phyloP scores from a whole-genome alignment of 2,797 vertebrate species.

The Euphonia xanthogaster region DNA sequence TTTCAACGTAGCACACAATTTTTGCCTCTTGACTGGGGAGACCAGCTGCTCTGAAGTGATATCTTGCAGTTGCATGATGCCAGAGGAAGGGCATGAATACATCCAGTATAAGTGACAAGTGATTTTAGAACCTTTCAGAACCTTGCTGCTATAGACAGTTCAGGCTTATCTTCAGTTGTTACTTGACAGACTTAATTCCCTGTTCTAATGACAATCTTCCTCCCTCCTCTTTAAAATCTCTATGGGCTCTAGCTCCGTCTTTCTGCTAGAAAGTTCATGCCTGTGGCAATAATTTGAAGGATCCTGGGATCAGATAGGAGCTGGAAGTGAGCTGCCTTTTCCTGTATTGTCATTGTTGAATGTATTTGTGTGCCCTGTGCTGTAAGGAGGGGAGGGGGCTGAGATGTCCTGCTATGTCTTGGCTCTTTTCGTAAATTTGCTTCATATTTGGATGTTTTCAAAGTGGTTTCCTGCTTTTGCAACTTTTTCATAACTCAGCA shows the following conservation, averaged over 20 bases:
- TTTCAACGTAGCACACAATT: not conserved
- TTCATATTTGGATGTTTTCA: not conserved
- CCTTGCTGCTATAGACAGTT: not conserved
- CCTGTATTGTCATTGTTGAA: not conserved
- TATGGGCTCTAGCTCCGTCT: not conserved
- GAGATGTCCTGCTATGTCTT: not conserved
- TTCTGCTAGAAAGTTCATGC: not conserved
- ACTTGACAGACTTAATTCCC: not conserved
- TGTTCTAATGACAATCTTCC: not conserved
- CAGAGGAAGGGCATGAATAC: not conserved
- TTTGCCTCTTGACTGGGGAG: not conserved
- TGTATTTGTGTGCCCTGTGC: not conserved
- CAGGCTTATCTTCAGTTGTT: not conserved
- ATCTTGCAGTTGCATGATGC: not conserved
- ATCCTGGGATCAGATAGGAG: not conserved
- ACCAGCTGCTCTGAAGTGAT: not conserved
- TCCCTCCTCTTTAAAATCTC: not conserved
- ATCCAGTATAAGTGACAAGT: not conserved
- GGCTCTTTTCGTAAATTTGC: not conserved
- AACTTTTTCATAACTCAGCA: not conserved
- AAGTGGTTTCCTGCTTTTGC: not conserved
- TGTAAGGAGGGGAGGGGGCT: not conserved
- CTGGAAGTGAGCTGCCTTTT: not conserved
- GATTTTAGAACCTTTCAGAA: not conserved
- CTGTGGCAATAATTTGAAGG: not conserved